Conservation (phyloP, 37 sponge, comb jelly and placozoan genomes). For the Corticium candelabrum region DNA sequence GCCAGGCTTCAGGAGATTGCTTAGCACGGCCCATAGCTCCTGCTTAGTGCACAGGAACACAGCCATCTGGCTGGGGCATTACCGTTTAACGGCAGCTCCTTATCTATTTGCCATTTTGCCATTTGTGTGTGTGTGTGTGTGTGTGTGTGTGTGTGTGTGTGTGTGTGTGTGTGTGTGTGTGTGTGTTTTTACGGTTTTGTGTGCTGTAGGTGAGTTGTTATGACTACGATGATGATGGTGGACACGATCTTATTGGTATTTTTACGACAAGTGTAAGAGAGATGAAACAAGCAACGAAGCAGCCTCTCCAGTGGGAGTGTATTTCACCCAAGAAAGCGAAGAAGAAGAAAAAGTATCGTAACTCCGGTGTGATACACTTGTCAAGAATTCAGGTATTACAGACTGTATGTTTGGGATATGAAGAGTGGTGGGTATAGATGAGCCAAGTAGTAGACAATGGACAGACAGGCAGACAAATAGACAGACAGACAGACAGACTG, state of each 20-base stretch:
- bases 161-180: not conserved
- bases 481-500: too few relatives aligned
- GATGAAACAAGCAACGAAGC: not conserved
- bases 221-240: constrained; percentile 75
- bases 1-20: too few relatives aligned
- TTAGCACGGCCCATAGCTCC: too few relatives aligned
- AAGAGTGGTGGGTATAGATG: too few relatives aligned
- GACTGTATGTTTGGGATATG: not conserved
- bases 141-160: not conserved
- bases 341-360: constrained; percentile 36
- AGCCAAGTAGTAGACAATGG: too few relatives aligned
- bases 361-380: constrained; percentile 57
- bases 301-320: constrained; percentile 37
- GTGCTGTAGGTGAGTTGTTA: constrained; percentile 58
- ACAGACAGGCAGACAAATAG: too few relatives aligned
- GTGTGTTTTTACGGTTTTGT: not conserved
- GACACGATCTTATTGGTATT: constrained; percentile 71
- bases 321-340: constrained; percentile 50
- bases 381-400: constrained; percentile 25
- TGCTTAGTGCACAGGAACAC: too few relatives aligned
- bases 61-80: too few relatives aligned
- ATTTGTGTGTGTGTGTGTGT: too few relatives aligned
- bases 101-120: too few relatives aligned
- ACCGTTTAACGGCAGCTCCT: too few relatives aligned
- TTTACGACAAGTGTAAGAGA: constrained; percentile 47